These are phyloP conservation scores for Rousettus madagascariensis DNA, from an alignment of 2,797 vertebrate genomes.

Conservation along the genomic window DNA sequence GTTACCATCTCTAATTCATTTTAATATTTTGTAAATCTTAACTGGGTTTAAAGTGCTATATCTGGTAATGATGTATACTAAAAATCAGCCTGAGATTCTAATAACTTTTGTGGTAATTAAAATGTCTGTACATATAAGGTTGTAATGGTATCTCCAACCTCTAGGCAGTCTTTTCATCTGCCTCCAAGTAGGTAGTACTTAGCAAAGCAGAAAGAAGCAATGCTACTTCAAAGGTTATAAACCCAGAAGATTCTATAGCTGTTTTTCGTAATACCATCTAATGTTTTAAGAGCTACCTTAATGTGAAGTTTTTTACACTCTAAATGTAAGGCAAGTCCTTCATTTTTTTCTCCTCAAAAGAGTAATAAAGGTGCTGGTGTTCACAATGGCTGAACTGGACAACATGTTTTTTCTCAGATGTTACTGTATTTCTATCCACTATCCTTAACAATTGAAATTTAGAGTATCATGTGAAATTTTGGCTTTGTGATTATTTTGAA, in stretches of 20 bases:
- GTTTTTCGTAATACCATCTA: background rate
- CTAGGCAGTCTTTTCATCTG: background rate
- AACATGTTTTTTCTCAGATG: background rate
- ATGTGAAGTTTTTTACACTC: background rate
- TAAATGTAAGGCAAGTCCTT: background rate
- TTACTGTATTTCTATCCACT: background rate
- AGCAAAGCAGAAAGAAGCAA: background rate
- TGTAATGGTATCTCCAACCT: background rate
- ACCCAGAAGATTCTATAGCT: background rate
- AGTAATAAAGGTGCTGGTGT: background rate
- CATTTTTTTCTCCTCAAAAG: background rate
- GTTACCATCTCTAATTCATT: background rate
- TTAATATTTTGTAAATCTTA: slow-evolving; percentile 11
- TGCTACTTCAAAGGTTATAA: background rate
- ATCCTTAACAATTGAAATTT: background rate
- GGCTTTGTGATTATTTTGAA: background rate
- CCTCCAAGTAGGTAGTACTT: background rate
- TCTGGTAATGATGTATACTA: background rate
- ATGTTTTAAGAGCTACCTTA: background rate
- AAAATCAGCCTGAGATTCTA: background rate
- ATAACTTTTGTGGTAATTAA: background rate
- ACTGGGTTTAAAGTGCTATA: background rate
- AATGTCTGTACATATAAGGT: background rate
- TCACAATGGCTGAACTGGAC: background rate
- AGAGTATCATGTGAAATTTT: background rate